Evolutionary conservation across 2,888 invertebrate species (phyloP), one percentile per base, ranked within the genome.

Genomic region (Xanthostigma xanthostigma): DNA sequence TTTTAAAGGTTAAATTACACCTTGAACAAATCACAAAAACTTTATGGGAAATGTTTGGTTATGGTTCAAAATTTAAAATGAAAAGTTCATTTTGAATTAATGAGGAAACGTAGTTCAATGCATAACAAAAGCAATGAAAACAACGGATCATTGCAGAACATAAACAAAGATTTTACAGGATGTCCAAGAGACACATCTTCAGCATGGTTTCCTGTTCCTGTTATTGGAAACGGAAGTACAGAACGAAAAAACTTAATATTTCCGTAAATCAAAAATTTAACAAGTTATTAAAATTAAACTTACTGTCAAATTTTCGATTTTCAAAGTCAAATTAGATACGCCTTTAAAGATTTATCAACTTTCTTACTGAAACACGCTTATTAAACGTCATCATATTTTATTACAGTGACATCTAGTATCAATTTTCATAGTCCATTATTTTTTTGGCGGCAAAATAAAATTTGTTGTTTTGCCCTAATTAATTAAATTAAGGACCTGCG

Each of bases 191-290:
- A 65, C 65, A 64, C 71, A 72, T 66, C 59, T 66, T 72, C 66
- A 59, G 61, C 60, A 53, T 64, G 66, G 70, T 72, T 76, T 76
- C 76, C 76, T 76, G 73, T 76, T 76, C 76, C 76, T 76, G 75
- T 75, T 63, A 55, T 39, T 46, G 55, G 57, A 57, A 62, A 62
- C 68, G 69, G 68, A 70, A 70, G 66, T 68, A 55, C 53, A 51
- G 51, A 50, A 52, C 43, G 46, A 50, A 50, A 55, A 58, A 54
- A 55, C 59, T 58, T 60, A 60, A 61, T 61, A 51, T 45, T 37
- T 39, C 35, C 14, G 45, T 41, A 27, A 50, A 55, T 54, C 53
- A 48, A 55, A 54, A 44, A 49, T 51, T 43, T 46, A 44, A 48
- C 33, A 36, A 37, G 17, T 39, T 35, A 37, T 46, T 41, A 51